Conservation (phyloP, 2,888 invertebrate genomes). For the Drosophila cyrtoloma region DNA sequence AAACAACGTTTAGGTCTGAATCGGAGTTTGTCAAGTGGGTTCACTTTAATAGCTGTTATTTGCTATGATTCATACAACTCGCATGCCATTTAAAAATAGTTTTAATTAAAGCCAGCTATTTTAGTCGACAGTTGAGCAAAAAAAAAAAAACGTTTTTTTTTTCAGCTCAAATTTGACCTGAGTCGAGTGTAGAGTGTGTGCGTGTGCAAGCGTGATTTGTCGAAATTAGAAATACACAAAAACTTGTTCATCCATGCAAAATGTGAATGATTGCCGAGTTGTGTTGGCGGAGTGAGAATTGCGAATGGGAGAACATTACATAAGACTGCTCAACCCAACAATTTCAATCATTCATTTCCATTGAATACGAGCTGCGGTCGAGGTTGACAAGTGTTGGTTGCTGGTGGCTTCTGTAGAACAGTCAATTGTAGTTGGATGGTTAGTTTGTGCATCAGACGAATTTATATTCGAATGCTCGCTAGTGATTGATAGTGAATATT, state of each 20-base stretch:
- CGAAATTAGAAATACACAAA: too few relatives aligned
- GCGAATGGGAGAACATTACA: not conserved
- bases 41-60: not conserved
- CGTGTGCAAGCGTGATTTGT: too few relatives aligned
- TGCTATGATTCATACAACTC: not conserved
- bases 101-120: not conserved
- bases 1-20: not conserved
- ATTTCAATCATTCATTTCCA: not conserved
- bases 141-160: too few relatives aligned
- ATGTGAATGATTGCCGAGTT: not conserved
- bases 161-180: too few relatives aligned
- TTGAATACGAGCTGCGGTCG: not conserved
- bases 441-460: too few relatives aligned
- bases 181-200: too few relatives aligned
- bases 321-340: not conserved
- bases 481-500: too few relatives aligned
- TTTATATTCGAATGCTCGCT: too few relatives aligned
- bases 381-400: not conserved
- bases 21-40: not conserved
- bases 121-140: not conserved
- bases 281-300: too few relatives aligned
- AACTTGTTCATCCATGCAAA: not conserved
- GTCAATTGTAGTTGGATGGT: too few relatives aligned
- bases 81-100: not conserved
- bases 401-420: too few relatives aligned